phyloP scores from a whole-genome alignment of 1,140 invertebrate genomes.

The Drosophila grimshawi region DNA sequence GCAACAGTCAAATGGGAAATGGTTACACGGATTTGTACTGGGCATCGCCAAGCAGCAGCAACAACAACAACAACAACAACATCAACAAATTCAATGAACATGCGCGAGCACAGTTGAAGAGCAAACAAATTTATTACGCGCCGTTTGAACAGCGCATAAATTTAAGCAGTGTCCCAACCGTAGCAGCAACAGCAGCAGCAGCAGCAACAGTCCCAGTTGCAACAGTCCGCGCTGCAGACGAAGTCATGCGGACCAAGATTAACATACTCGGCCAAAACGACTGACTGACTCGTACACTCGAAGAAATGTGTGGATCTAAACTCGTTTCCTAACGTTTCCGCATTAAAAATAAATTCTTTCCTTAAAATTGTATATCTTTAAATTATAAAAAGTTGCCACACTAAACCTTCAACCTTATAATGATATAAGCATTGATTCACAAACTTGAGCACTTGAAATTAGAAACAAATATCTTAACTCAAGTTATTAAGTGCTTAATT shows the following conservation, averaged over 20 bases:
- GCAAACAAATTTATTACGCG: slow-evolving; percentile 83
- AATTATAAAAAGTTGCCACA: too few species aligned
- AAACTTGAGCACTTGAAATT: too few species aligned
- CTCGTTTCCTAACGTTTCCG: not conserved
- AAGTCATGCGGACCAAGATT: slow-evolving; percentile 72
- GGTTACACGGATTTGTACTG: slow-evolving; percentile 27
- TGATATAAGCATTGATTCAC: too few species aligned
- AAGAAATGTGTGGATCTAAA: not conserved
- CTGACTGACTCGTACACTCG: slow-evolving; percentile 9
- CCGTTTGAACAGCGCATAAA: slow-evolving; percentile 83
- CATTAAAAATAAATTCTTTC: too few species aligned
- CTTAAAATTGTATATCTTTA: too few species aligned
- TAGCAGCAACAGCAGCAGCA: not conserved
- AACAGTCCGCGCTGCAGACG: slow-evolving; percentile 18
- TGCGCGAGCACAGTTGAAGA: slow-evolving; percentile 79
- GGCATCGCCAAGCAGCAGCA: slow-evolving; percentile 12
- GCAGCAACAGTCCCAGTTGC: slow-evolving; percentile 1
- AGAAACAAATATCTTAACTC: too few species aligned
- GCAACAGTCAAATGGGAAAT: slow-evolving; percentile 39
- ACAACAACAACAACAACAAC: not conserved
- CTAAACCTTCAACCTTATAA: too few species aligned
- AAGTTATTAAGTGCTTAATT: too few species aligned
- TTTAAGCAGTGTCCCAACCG: slow-evolving; percentile 46
- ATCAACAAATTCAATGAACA: slow-evolving; percentile 78
- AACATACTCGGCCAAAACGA: slow-evolving; percentile 65